These are phyloP conservation scores for Sciaenops ocellatus DNA, from an alignment of 2,797 vertebrate genomes.

Conservation along the genomic window DNA sequence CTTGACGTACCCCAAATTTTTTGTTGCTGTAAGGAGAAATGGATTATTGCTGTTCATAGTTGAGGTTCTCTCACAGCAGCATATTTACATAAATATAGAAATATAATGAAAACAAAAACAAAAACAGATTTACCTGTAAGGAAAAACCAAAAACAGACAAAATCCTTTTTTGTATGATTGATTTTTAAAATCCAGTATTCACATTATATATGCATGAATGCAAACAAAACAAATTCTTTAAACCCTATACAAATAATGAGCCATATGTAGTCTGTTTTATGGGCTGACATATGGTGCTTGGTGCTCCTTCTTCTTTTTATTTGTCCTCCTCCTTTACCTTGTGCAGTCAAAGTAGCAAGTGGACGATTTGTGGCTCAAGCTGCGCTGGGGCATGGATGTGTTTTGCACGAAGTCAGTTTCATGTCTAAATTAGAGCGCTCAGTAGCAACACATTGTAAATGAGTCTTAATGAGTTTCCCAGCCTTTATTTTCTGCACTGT, in stretches of 20 bases:
- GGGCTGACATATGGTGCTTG: not conserved
- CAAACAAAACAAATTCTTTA: not conserved
- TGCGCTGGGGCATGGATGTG: constrained; percentile 26
- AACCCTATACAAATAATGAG: not conserved
- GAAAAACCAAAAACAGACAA: not conserved
- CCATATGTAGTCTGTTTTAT: not conserved
- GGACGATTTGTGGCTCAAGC: constrained; percentile 38
- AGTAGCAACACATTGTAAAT: constrained; percentile 72
- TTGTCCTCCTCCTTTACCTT: not conserved
- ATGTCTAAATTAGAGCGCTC: constrained; percentile 73
- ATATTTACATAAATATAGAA: too few relatives aligned
- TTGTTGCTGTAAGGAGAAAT: not conserved
- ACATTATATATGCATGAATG: not conserved
- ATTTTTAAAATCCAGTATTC: not conserved
- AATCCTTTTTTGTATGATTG: not conserved
- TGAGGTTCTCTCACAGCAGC: not conserved
- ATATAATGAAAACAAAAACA: not conserved
- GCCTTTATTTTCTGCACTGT: constrained; percentile 86
- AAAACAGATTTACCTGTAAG: not conserved
- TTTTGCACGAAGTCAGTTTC: constrained; percentile 65
- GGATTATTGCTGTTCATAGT: not conserved
- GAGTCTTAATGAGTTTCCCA: constrained; percentile 81
- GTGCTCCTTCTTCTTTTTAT: not conserved
- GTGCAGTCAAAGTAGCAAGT: constrained; percentile 36
- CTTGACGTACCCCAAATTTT: rapidly evolving